Base-by-base conservation (phyloP, 2,888 invertebrate species). In the Colostygia pectinataria region DNA sequence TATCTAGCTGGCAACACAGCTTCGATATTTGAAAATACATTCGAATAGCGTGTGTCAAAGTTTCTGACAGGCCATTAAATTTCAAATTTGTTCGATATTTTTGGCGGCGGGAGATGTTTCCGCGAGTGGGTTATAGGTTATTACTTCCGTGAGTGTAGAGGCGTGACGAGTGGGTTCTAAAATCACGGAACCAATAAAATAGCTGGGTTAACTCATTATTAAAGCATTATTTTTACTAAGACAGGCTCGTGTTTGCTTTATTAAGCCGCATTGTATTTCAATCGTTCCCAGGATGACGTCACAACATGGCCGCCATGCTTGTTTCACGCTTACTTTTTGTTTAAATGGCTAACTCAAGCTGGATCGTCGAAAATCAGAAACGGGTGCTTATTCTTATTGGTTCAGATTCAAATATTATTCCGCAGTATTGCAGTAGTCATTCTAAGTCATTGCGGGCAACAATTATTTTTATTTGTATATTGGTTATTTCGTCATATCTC, bases 221-320 rank as follows among this genome's bases (percentile, higher is more conserved):
- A 32, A 31, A 48, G 43, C 43, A 39, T 40, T 40, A 48, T 52
- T 46, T 45, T 10, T 45, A 46, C n/a, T 46, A 52, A 44, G 41
- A 32, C 31, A n/a, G n/a, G 40, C 39, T 27, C 15, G 8, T 56
- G 51, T 46, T 46, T 48, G 36, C 55, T 52, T 58, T 59, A 61
- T 59, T 57, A 50, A 37, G 33, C 49, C 58, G 64, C 66, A 67
- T 74, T 73, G 68, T 70, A 72, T 72, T 71, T 68, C 70, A 68
- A 72, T 70, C 65, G 63, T 39, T 32, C 15, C 46, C 12, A 39
- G 24, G 45, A 43, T 68, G 68, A 68, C 65, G 65, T 68, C 66
- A 68, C 66, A 68, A 67, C 54, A 63, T 64, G 64, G 62, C 59
- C 46, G 61, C 48, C 54, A 49, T 54, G 51, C 27, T 48, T 47